Evolutionary conservation across 53 echinoderm and acorn worm genomes (phyloP).

Genomic region (Echinarachnius parma): DNA sequence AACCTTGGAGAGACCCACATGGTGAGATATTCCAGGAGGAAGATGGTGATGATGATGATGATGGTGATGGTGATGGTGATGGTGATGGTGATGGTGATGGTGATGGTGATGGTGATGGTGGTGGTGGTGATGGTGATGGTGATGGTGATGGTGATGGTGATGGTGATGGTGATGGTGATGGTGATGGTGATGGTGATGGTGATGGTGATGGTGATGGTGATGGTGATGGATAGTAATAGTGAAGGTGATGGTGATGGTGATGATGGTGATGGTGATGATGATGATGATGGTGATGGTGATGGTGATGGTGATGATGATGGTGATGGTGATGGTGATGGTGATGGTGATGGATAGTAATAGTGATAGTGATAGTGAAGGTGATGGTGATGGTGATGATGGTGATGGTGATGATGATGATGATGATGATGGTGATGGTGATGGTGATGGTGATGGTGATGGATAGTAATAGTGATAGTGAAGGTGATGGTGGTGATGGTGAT

Average conservation of each 20-base stretch:
- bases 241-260: neutral
- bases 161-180: neutral
- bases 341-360: neutral
- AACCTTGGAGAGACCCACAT: constrained; percentile 80
- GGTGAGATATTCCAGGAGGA: constrained; percentile 51
- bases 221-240: neutral
- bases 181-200: neutral
- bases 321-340: neutral
- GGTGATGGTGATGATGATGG: neutral
- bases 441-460: neutral
- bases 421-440: constrained; percentile 3
- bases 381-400: neutral
- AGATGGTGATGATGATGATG: neutral
- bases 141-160: neutral
- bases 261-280: constrained; percentile 4
- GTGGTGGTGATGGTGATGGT: neutral
- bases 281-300: neutral
- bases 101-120: constrained; percentile 5
- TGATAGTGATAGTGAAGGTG: too few relatives aligned
- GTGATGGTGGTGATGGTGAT: constrained; percentile 14
- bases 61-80: neutral
- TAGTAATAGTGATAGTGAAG: neutral
- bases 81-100: neutral
- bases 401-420: neutral
- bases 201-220: neutral